Evolutionary conservation across 2,888 invertebrate species (phyloP), one percentile per base, ranked within the genome.

Genomic region (Pheosia gnoma): DNA sequence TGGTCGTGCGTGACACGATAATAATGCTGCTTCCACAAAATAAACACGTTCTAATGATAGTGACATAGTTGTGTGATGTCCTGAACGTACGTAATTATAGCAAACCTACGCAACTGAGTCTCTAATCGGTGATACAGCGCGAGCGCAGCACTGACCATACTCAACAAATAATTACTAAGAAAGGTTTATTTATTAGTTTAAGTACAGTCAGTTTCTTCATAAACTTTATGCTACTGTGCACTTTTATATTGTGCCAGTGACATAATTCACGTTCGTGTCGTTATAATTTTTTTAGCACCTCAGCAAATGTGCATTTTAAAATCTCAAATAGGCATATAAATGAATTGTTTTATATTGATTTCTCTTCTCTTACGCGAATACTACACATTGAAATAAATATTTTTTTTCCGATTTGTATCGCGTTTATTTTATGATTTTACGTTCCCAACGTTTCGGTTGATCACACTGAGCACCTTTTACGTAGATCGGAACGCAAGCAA

Each of bases 121-220:
- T 55, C 55, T 25, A 11, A 37, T 53, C 51, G 7, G 7, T 54
- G 38, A 54, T 54, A 38, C 11, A 56, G 41, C 9, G 13, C 73
- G 68, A 56, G 41, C 9, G 13, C 73, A 68, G 66, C 63, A 83
- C 87, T 88, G 81, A 88, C 89, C 88, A 81, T 81, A 79, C 82
- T 70, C 82, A 84, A 82, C 68, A 62, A 67, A 63, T 72, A 74
- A 71, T 69, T 68, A 67, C 70, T 75, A 67, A 53, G 68, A 67
- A 69, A 68, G 73, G 68, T 70, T 68, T 70, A 68, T 71, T 70
- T 65, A 71, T 74, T 65, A 64, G 47, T 43, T n/a, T 49, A 62
- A 74, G 25, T 59, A 72, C 62, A 64, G 65, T 63, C 36, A 53
- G 57, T 67, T 65, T 71, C 72, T 70, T 68, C 61, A 61, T 67